Evolutionary conservation across 2,797 vertebrate genomes (phyloP).

Genomic region (Falco cherrug): DNA sequence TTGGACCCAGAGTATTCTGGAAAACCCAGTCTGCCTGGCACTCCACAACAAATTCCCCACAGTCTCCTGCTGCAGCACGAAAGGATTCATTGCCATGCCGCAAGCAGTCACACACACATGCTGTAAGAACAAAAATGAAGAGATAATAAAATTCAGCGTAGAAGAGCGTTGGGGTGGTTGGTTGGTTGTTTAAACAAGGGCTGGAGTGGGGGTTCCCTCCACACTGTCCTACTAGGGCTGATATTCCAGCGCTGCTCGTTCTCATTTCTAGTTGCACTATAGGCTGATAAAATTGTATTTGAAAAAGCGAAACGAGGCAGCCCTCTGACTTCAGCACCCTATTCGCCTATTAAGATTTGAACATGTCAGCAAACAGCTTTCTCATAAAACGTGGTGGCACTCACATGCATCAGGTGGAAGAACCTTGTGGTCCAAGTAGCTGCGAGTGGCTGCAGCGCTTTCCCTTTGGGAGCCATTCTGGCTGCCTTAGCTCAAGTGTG

Average conservation of each 20-base stretch:
- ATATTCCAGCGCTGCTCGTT: neutral
- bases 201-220: neutral
- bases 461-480: fast-evolving
- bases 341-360: neutral
- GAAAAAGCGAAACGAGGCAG: neutral
- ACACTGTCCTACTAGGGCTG: neutral
- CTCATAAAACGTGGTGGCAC: neutral
- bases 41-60: neutral
- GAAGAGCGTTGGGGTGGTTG: neutral
- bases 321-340: neutral
- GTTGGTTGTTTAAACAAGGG: neutral
- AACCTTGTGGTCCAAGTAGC: neutral
- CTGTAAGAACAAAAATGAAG: neutral
- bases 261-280: neutral
- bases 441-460: neutral
- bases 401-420: neutral
- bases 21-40: fast-evolving
- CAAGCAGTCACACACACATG: neutral
- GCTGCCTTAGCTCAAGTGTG: fast-evolving
- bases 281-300: neutral
- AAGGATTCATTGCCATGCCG: neutral
- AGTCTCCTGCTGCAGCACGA: neutral
- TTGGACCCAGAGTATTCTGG: neutral
- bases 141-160: neutral
- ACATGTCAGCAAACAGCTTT: neutral